These are phyloP conservation scores for Alaudala cheleensis DNA, from an alignment of 2,113 vertebrate species.

Conservation along the genomic window DNA sequence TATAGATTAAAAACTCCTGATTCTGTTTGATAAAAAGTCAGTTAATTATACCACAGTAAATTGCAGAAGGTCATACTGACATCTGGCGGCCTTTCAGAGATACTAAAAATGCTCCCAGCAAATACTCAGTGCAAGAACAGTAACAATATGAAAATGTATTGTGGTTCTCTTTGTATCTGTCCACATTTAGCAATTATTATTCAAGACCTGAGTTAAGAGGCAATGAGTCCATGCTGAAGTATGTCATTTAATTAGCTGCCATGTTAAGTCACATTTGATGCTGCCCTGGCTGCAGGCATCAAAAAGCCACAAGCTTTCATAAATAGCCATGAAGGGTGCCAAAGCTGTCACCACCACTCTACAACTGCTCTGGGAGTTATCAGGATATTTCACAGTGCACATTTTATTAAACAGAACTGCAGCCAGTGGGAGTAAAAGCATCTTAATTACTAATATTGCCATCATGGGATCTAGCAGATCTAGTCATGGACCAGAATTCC, in stretches of 20 bases:
- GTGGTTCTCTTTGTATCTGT: background rate
- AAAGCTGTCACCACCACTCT: slow-evolving; percentile 25
- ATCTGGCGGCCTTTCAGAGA: slow-evolving; percentile 7
- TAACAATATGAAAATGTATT: background rate
- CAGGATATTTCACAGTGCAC: background rate
- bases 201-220: background rate
- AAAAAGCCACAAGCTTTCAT: slow-evolving; percentile 53
- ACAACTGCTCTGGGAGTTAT: slow-evolving; percentile 14
- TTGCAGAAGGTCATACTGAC: slow-evolving; percentile 39
- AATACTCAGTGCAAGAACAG: background rate
- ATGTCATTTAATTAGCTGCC: slow-evolving; percentile 56
- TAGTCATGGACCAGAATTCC: background rate
- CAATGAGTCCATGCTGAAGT: slow-evolving; percentile 29
- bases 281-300: slow-evolving; percentile 31
- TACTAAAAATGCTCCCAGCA: background rate
- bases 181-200: background rate
- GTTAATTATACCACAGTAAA: background rate
- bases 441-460: background rate
- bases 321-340: slow-evolving; percentile 49
- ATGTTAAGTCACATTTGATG: slow-evolving; percentile 17
- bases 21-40: background rate
- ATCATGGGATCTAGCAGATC: background rate
- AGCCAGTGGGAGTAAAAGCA: background rate
- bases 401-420: background rate
- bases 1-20: background rate